phyloP scores from a whole-genome alignment of 2,113 vertebrate genomes.

The Lepidothrix coronata region DNA sequence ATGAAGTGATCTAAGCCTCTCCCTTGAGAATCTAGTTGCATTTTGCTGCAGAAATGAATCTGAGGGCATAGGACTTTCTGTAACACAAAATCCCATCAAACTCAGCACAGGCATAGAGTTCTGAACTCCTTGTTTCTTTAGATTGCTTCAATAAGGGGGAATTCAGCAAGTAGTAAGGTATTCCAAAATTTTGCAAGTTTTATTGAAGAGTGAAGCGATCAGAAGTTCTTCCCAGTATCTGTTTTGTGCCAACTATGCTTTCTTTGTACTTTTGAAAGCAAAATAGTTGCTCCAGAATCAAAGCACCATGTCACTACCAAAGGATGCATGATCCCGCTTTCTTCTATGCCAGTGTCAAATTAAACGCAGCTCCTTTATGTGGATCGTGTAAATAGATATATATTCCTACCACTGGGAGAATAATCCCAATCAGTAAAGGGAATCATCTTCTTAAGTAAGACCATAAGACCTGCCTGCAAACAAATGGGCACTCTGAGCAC shows the following conservation, averaged over 20 bases:
- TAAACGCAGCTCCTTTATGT: neutral
- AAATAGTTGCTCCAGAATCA: neutral
- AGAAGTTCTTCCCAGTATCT: neutral
- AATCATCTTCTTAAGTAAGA: neutral
- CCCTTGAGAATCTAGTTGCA: neutral
- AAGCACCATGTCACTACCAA: neutral
- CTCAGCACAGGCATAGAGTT: neutral
- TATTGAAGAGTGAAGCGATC: neutral
- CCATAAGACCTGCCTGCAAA: neutral
- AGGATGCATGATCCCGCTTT: neutral
- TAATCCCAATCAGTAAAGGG: neutral
- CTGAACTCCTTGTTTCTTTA: neutral
- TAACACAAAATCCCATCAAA: neutral
- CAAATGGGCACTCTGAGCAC: neutral
- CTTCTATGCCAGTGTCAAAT: neutral
- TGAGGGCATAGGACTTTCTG: neutral
- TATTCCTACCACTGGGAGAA: neutral
- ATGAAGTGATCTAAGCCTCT: neutral
- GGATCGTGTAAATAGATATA: neutral
- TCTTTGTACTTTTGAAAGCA: neutral
- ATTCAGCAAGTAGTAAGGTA: neutral
- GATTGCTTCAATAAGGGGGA: neutral
- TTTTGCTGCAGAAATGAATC: neutral
- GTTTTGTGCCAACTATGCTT: neutral
- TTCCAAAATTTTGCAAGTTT: neutral